phyloP scores from a whole-genome alignment of 2,888 invertebrate species.

The Drosophila sordidula region DNA sequence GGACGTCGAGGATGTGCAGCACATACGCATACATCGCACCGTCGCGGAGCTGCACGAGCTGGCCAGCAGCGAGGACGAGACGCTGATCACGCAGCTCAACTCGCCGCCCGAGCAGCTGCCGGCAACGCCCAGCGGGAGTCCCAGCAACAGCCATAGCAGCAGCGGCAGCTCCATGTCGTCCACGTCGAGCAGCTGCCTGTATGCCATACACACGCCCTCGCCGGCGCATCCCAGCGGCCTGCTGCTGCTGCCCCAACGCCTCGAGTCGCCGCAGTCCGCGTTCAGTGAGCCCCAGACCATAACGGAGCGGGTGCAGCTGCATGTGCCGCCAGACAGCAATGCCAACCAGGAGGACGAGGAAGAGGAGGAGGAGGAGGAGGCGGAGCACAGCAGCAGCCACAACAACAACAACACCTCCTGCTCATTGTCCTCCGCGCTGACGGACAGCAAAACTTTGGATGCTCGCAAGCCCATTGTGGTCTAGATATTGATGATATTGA shows the following conservation, averaged over 20 bases:
- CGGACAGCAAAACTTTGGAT: slow-evolving; percentile 84
- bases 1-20: slow-evolving; percentile 49
- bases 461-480: slow-evolving; percentile 84
- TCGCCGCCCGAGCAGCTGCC: slow-evolving; percentile 33
- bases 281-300: slow-evolving; percentile 65
- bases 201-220: slow-evolving; percentile 76
- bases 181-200: slow-evolving; percentile 77
- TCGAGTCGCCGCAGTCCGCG: slow-evolving; percentile 43
- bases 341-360: slow-evolving; percentile 31
- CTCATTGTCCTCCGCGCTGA: slow-evolving; percentile 82
- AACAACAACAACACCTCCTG: slow-evolving; percentile 83
- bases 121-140: not conserved
- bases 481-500: slow-evolving; percentile 17
- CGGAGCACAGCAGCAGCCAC: slow-evolving; percentile 50
- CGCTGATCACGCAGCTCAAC: slow-evolving; percentile 49
- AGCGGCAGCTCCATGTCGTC: slow-evolving; percentile 55
- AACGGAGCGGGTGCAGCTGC: slow-evolving; percentile 79
- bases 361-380: slow-evolving; percentile 43
- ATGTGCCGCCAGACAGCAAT: slow-evolving; percentile 56
- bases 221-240: too few relatives aligned
- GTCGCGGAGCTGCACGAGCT: slow-evolving; percentile 73
- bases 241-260: slow-evolving; percentile 52
- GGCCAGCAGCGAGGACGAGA: slow-evolving; percentile 69
- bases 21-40: slow-evolving; percentile 76
- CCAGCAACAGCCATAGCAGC: slow-evolving; percentile 20